Percentiles rank a stretch among this genome's conserved stretches.
Conservation (phyloP, 2,797 vertebrate genomes). For the Hirundo rustica region DNA sequence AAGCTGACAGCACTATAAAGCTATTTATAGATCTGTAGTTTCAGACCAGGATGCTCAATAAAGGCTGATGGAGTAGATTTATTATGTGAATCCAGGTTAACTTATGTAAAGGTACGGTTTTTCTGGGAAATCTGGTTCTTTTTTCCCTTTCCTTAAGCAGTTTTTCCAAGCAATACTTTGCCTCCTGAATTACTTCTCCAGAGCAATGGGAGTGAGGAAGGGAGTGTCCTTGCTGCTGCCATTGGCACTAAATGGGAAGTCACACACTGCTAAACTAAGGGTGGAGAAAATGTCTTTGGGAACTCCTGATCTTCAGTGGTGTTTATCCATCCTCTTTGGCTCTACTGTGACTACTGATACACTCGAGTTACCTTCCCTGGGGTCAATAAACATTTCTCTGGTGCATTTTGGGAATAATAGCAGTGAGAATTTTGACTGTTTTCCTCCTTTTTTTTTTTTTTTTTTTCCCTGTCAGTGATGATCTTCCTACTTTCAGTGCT, state of each 20-base stretch:
- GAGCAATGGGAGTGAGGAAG: background rate
- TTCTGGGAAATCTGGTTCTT: background rate
- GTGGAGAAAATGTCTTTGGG: background rate
- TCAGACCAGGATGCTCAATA: background rate
- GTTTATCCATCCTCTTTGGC: background rate
- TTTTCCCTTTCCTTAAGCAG: background rate
- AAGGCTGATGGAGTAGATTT: background rate
- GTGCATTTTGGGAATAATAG: background rate
- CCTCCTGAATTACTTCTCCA: background rate
- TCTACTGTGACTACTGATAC: background rate
- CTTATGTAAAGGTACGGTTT: background rate
- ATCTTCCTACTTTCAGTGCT: background rate
- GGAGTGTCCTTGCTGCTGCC: background rate
- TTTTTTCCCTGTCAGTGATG: background rate
- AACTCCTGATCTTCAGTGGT: background rate
- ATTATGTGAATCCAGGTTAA: background rate
- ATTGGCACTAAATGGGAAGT: background rate
- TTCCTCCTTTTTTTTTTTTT: background rate
- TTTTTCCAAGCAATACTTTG: background rate
- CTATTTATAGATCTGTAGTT: background rate
- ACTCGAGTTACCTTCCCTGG: background rate
- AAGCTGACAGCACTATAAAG: background rate
- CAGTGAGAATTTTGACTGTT: background rate
- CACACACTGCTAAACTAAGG: background rate
- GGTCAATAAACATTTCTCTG: background rate